Evolutionary conservation across 1,140 invertebrate genomes (phyloP), one percentile per base, ranked within the genome.

Genomic region (Cotesia vestalis): DNA sequence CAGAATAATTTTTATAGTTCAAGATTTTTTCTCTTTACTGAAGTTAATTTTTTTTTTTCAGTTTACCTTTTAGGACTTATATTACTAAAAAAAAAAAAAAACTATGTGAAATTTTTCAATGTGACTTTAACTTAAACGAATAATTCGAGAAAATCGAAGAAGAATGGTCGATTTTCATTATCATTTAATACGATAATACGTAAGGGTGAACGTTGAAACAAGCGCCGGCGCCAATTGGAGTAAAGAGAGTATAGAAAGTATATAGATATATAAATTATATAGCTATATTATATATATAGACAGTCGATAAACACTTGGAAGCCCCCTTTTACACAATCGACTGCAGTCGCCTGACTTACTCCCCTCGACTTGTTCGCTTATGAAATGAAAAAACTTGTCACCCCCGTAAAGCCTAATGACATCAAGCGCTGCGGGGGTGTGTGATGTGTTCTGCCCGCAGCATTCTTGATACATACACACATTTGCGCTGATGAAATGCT

Each of bases 381-480:
- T 62, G 60, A 62, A 12, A 20, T 62, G 60, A 12, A 62, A 62
- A 62, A 62, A 36, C 34, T 35, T 51, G 34, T 55, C 71, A 71
- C 73, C 62, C 66, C 73, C 73, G 67, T 77, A 75, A 79, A 82
- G 76, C 63, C 77, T 77, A 81, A 80, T 82, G 78, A 81, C 77
- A 77, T 77, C 78, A 80, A 80, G 80, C 75, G 71, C 76, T 77
- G 75, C 73, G 76, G 76, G 79, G 78, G 77, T 76, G 79, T 77
- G 77, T 76, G 76, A 67, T 68, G 40, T 51, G 4, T 20, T 17
- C 51, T 9, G 5, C 20, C 51, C 20, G 63, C 63, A 46, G 63
- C 53, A 46, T 46, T 46, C 0, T 46, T 9, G 6, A 6, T 46
- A 46, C 11, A 8, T 46, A 8, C 5, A 46, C 5, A 46, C 11